Evolutionary conservation across 2,113 vertebrate species (phyloP), one percentile per base, ranked within the genome.

Genomic region (Alligator sinensis): DNA sequence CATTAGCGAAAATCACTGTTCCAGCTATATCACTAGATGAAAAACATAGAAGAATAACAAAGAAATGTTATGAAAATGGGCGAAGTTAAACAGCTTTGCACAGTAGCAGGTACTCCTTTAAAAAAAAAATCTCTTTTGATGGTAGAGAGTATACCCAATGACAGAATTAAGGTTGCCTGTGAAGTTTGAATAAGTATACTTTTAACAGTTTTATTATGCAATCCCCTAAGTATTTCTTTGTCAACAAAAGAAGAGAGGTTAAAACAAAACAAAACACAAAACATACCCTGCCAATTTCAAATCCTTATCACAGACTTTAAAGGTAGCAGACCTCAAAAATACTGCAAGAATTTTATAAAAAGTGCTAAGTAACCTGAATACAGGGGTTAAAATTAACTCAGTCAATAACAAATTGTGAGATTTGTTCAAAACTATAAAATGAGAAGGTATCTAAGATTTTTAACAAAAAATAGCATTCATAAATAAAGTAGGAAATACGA

Each of bases 211-310:
- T 30, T 59, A 9, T 3, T 57, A 78, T 30, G 57, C 14, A 34
- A 59, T 30, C 5, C 14, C 9, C 15, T 2, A 77, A 82, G 38
- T 6, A 9, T 10, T 80, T 30, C n/a, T 86, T 47, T 47, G 27
- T 2, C 54, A 83, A 66, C 27, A 78, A 77, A 83, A 1, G 1
- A 2, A 2, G 22, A 0, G 1, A 77, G 25, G 0, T 24, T 24
- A 78, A 62, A 79, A 82, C 68, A 2, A 87, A 91, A 72, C 0
- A 34, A 27, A 62, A 55, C 19, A 64, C 38, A 38, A 64, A 21
- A 30, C 0, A 13, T 27, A 86, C 5, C 28, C 3, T 21, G 14
- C 7, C n/a, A 30, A 64, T 68, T 58, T 70, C 1, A 86, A 76
- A 14, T 25, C 28, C 14, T 89, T 74, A 18, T 91, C 21, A 22